Evolutionary conservation across 2,888 invertebrate genomes (phyloP), one percentile per base, ranked within the genome.

Genomic region (Cryptophagus acutangulus): DNA sequence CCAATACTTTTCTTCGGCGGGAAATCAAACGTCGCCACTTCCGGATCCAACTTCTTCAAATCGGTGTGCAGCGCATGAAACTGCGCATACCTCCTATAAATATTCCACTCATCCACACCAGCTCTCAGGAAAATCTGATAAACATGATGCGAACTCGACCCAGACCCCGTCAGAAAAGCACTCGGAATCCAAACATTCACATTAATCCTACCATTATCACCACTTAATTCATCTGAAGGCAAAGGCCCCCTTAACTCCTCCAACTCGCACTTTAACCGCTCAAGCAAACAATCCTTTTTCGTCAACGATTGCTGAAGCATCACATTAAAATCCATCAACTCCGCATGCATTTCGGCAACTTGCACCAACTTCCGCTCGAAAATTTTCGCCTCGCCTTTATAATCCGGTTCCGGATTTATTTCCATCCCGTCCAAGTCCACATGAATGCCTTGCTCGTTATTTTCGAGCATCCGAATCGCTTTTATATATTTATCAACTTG

Each of bases 1-100:
- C 94, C 87, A 55, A 96, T 77, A 41, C 89, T 86, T 71, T 93
- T 95, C 71, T 96, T 96, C 1, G 92, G 93, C 5, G 96, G 95
- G 71, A 96, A 94, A 63, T 90, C 87, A 62, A 91, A 88, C 2
- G 81, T 79, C 13, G 82, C 78, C 36, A 93, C 81, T 42, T 82
- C 74, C 1, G 84, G 78, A 63, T 90, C 87, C 61, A 85, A 79
- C 62, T 90, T 91, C 63, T 86, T 88, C 28, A 94, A 71, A 54
- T 86, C 82, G 45, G 80, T 79, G 65, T 95, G 91, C 17, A 95
- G 73, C 47, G 86, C 81, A 64, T 90, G 78, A 69, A 96, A 95
- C 67, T 95, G 93, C 4, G 91, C 86, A 64, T 95, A 96, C 59
- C 96, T 79, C 53, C 93, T 79, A 66, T 92, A 92, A n/a, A 95